phyloP scores from a whole-genome alignment of 2,888 invertebrate species.

The Alloscopus bannaensis region DNA sequence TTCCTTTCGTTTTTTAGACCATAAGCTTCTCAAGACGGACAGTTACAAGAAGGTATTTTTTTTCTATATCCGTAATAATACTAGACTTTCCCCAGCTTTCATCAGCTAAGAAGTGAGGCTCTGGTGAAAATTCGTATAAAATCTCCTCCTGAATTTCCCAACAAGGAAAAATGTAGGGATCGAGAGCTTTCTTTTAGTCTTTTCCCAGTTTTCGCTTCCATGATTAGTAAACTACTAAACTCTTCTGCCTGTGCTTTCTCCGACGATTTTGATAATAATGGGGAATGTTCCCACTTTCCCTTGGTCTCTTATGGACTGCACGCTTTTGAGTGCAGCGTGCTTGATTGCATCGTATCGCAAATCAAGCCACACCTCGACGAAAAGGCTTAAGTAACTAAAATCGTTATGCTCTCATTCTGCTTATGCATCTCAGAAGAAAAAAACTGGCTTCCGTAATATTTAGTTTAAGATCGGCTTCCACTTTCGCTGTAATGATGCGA shows the following conservation, averaged over 20 bases:
- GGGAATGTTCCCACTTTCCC: not conserved
- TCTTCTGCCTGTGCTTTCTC: constrained; percentile 14
- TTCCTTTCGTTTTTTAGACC: constrained; percentile 4
- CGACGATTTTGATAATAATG: constrained; percentile 14
- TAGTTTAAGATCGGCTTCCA: too few relatives aligned
- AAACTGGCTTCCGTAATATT: too few relatives aligned
- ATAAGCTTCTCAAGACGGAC: constrained; percentile 23
- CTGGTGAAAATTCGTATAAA: too few relatives aligned
- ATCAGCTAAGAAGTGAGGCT: constrained; percentile 21
- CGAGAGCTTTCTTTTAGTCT: not conserved
- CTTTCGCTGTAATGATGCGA: constrained; percentile 2
- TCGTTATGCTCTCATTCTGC: too few relatives aligned
- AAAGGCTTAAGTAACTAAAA: not conserved
- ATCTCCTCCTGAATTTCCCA: too few relatives aligned
- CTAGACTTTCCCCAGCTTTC: constrained; percentile 47
- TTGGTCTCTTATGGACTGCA: not conserved
- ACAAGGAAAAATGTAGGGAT: too few relatives aligned
- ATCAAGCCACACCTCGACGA: constrained; percentile 60
- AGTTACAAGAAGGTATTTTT: constrained; percentile 39
- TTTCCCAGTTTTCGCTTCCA: constrained; percentile 18
- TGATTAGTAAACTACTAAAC: constrained; percentile 60
- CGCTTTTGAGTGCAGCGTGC: constrained; percentile 29
- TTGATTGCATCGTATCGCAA: constrained; percentile 64
- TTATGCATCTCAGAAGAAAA: constrained; percentile 12
- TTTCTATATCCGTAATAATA: constrained; percentile 37